A percentile compares a stretch with the other conserved stretches of the same genome.
These are phyloP conservation scores for Ciconia maguari DNA, from an alignment of 2,113 vertebrate species.

Conservation along the genomic window DNA sequence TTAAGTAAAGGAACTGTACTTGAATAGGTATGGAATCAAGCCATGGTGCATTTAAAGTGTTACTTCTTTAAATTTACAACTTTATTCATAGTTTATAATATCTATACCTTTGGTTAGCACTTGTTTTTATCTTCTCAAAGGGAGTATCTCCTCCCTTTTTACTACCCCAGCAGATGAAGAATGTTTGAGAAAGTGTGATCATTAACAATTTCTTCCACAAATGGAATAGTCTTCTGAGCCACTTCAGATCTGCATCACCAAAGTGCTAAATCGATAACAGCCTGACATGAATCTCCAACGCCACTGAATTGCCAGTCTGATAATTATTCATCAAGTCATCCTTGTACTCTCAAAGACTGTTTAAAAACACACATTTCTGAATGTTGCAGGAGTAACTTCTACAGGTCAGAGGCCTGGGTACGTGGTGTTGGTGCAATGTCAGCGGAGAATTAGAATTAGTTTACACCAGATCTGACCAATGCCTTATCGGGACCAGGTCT, in stretches of 20 bases:
- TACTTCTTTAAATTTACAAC: neutral
- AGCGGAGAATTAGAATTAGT: neutral
- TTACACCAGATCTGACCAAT: neutral
- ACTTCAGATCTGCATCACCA: neutral
- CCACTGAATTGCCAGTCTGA: neutral
- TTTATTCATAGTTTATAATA: neutral
- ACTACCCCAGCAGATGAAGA: neutral
- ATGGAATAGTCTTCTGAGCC: neutral
- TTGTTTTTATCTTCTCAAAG: neutral
- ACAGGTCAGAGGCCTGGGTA: no score
- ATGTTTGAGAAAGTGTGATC: neutral
- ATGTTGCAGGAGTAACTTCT: neutral
- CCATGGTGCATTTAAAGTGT: neutral
- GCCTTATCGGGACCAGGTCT: neutral
- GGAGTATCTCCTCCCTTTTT: neutral
- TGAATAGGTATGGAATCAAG: neutral
- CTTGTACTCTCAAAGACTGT: neutral
- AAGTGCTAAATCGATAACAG: neutral
- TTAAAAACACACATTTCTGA: neutral
- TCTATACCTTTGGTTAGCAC: neutral
- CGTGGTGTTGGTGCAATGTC: neutral
- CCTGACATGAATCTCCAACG: neutral
- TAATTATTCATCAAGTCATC: neutral
- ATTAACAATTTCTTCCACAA: neutral
- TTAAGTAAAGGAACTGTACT: neutral